Evolutionary conservation across 2,888 invertebrate species (phyloP), one percentile per base, ranked within the genome.

Genomic region (Drosophila koepferae): DNA sequence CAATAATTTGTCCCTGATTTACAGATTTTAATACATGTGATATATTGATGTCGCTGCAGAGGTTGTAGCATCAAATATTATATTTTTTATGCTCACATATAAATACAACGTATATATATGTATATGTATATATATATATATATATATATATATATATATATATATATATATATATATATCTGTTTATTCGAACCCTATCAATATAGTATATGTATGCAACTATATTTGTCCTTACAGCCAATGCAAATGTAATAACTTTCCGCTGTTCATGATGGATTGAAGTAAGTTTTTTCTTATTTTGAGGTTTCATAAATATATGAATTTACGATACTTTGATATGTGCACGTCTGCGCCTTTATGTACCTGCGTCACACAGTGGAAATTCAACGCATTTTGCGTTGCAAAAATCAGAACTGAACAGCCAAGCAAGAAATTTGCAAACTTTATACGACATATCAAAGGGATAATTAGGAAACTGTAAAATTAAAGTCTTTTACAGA

Each of bases 191-290:
- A 28, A 9, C 23, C 14, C 23, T 28, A 16, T 23, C 23, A 23
- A 28, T 23, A 46, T 23, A n/a, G n/a, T n/a, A 46, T 20, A 20
- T 20, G 20, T 23, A 40, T 40, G 36, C 36, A 6, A 14, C 20
- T 48, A 4, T 28, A 48, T 48, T 28, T 48, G 16, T 7, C 16
- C 28, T 48, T 28, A 4, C 16, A 28, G 28, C 28, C 16, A 48
- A 5, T 9, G 48, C 48, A 48, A 28, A 48, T 28, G 28, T 48
- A 48, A 48, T 48, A 48, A 48, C 28, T 48, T 28, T 48, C 28
- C 48, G 48, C 48, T n/a, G 28, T 28, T 28, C 28, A 48, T 48
- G 9, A n/a, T n/a, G 9, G 28, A 28, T 48, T 48, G 28, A 28
- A 28, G 9, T 28, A 14, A 2, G 2, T 48, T n/a, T 48, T 44